phyloP scores from a whole-genome alignment of 2,888 invertebrate species.

The Aproaerema taeniolella region DNA sequence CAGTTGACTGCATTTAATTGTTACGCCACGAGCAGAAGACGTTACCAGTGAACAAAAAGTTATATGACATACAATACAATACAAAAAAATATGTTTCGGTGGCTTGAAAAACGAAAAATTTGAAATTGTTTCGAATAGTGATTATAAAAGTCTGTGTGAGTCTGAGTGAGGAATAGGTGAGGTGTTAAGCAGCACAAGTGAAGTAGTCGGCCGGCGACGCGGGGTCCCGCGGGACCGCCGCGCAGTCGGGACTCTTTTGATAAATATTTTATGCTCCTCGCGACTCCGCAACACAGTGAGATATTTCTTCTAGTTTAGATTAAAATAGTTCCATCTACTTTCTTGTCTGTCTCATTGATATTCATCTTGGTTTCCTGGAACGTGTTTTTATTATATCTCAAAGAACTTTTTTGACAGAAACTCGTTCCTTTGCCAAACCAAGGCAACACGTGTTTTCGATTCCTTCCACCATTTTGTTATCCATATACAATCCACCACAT shows the following conservation, averaged over 20 bases:
- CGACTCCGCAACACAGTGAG: constrained; percentile 50
- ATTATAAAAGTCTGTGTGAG: too few species aligned
- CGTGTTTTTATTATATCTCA: constrained; percentile 24
- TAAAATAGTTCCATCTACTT: constrained; percentile 47
- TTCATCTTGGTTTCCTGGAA: constrained; percentile 36
- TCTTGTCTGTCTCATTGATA: constrained; percentile 45
- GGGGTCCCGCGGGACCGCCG: constrained; percentile 42
- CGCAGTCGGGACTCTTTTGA: constrained; percentile 65
- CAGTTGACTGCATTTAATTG: too few species aligned
- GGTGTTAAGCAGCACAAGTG: constrained; percentile 56
- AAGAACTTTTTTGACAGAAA: constrained; percentile 12
- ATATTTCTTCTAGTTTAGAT: constrained; percentile 51
- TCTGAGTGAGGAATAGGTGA: constrained; percentile 39
- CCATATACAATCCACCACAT: too few species aligned
- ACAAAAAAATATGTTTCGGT: too few species aligned
- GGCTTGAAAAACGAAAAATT: too few species aligned
- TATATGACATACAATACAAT: too few species aligned
- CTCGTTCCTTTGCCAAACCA: constrained; percentile 2
- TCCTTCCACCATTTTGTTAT: not conserved
- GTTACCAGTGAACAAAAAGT: too few species aligned
- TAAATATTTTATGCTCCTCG: constrained; percentile 71
- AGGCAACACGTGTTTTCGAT: not conserved
- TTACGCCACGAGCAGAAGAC: too few species aligned
- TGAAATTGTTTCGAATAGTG: too few species aligned
- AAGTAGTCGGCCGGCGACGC: constrained; percentile 27